Evolutionary conservation across 2,113 vertebrate genomes (phyloP).

Genomic region (Rhea pennata): DNA sequence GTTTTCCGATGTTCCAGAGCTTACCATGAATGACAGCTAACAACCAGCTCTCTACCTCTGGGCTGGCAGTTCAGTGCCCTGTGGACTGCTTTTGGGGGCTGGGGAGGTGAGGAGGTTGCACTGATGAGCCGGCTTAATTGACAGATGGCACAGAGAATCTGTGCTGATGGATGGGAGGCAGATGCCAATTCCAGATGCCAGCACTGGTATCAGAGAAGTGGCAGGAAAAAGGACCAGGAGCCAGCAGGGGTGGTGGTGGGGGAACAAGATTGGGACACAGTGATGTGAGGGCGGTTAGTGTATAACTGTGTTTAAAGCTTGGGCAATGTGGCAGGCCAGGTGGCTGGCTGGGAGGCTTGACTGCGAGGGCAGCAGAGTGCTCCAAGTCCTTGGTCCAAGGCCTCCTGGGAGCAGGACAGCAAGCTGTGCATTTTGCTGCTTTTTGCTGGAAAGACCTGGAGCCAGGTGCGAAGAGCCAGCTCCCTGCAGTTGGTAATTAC

Average conservation of each 20-base stretch:
- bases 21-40: background rate
- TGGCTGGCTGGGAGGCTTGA: background rate
- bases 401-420: background rate
- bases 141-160: background rate
- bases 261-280: background rate
- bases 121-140: background rate
- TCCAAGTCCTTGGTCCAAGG: fast-evolving
- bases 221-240: background rate
- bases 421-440: background rate
- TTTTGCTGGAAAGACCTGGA: background rate
- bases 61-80: background rate
- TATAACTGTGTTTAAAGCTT: background rate
- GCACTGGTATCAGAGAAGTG: background rate
- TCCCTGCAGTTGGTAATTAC: background rate
- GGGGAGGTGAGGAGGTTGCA: background rate
- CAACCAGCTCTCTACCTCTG: background rate
- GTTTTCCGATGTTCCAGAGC: background rate
- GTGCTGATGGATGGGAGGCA: conserved; percentile 1
- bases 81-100: background rate
- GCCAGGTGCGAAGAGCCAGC: background rate
- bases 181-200: conserved; percentile 7
- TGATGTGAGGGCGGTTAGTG: fast-evolving
- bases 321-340: background rate
- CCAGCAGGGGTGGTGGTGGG: fast-evolving
- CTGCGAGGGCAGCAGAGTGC: background rate